A percentile compares a stretch with the other conserved stretches of the same genome.
These are phyloP conservation scores for Rhipidura dahli DNA, from an alignment of 2,113 vertebrate species.

Conservation along the genomic window DNA sequence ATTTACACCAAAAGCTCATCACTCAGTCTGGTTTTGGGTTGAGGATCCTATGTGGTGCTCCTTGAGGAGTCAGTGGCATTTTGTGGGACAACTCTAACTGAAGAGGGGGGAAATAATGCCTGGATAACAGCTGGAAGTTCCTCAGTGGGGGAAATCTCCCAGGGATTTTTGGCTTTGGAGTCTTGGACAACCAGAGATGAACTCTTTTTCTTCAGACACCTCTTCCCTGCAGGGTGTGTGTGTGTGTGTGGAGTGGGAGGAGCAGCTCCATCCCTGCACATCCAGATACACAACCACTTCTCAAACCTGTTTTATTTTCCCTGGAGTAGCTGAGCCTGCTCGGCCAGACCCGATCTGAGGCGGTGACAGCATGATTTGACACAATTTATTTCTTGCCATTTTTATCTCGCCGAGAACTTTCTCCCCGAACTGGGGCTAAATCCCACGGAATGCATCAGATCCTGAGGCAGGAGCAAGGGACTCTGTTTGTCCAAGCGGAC, in stretches of 20 bases:
- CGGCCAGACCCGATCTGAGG: rapidly evolving
- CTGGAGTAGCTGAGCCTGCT: neutral
- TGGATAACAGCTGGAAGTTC: neutral
- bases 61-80: neutral
- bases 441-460: neutral
- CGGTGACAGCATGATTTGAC: neutral
- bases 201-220: neutral
- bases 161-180: no score
- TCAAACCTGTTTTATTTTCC: neutral
- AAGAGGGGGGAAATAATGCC: neutral
- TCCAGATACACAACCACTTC: no score
- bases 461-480: neutral
- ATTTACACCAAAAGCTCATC: rapidly evolving
- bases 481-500: neutral
- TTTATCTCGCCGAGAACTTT: neutral
- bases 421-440: neutral
- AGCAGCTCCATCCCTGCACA: neutral
- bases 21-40: no score
- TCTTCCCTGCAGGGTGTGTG: neutral
- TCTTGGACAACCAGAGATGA: neutral
- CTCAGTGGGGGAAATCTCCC: rapidly evolving
- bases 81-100: neutral
- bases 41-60: rapidly evolving
- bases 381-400: neutral
- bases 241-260: neutral